These are phyloP conservation scores for Stenoptilia bipunctidactyla DNA, from an alignment of 2,888 invertebrate genomes.

Conservation along the genomic window DNA sequence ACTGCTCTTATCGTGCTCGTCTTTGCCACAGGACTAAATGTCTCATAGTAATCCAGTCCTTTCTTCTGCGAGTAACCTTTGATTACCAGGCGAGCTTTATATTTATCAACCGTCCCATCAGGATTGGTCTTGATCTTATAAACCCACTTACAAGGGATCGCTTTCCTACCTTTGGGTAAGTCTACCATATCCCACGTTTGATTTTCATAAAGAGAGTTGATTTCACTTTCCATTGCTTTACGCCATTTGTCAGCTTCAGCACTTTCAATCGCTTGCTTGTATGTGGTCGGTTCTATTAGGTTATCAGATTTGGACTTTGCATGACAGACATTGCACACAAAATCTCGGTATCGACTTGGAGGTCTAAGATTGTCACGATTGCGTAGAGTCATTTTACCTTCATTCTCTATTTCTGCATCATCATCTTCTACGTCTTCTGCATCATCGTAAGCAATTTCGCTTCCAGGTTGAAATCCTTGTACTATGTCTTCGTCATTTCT, in stretches of 20 bases:
- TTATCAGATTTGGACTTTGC: no score
- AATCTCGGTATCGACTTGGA: no score
- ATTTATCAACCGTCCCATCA: background rate
- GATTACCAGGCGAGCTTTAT: background rate
- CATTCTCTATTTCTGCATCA: no score
- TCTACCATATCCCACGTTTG: background rate
- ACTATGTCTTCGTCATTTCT: no score
- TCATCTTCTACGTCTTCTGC: no score
- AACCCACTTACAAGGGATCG: constrained; percentile 1
- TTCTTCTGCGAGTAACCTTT: background rate
- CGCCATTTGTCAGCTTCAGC: background rate
- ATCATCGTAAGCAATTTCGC: no score
- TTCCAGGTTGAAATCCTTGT: no score
- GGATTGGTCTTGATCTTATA: background rate
- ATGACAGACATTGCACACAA: no score
- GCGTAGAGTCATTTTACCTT: no score
- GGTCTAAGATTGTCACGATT: no score
- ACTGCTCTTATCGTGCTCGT: background rate
- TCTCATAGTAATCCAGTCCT: constrained; percentile 1
- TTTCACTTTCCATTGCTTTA: background rate
- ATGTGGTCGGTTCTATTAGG: no score
- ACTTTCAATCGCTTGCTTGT: no score
- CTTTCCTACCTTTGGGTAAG: background rate
- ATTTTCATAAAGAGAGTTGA: background rate
- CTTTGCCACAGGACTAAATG: background rate